Percentiles rank a stretch among this genome's conserved stretches.
phyloP scores from a whole-genome alignment of 2,888 invertebrate species.

The Nineta flava region DNA sequence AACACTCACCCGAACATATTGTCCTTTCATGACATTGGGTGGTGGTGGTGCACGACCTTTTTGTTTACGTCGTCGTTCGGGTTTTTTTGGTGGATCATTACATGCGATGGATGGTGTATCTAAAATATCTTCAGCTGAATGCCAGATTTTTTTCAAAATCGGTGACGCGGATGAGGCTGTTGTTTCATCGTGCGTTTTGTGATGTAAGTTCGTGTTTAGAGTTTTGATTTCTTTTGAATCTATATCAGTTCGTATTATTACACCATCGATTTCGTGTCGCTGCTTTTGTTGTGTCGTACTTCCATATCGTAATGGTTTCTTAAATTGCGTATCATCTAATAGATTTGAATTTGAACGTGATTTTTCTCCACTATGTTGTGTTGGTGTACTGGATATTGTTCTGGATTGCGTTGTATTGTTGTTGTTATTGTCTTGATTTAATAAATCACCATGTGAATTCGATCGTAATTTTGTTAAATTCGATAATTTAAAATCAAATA shows the following conservation, averaged over 20 bases:
- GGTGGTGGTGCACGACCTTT: slow-evolving; percentile 24
- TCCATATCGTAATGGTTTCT: background rate
- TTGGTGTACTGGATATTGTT: background rate
- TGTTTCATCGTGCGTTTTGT: slow-evolving; percentile 4
- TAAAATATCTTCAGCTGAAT: slow-evolving; percentile 25
- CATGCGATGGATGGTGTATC: slow-evolving; percentile 9
- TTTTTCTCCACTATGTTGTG: background rate
- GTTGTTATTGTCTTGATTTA: background rate
- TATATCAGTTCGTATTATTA: slow-evolving; percentile 15
- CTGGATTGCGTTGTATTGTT: background rate
- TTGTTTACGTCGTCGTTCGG: slow-evolving; percentile 21
- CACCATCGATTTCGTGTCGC: slow-evolving; percentile 9
- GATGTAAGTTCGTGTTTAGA: slow-evolving; percentile 2
- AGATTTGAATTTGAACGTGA: slow-evolving; percentile 6
- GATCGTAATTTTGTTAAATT: slow-evolving; percentile 5
- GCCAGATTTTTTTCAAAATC: slow-evolving; percentile 25
- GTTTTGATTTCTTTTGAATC: slow-evolving; percentile 11
- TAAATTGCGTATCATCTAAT: background rate
- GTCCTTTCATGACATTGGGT: slow-evolving; percentile 25
- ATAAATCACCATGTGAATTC: slow-evolving; percentile 5
- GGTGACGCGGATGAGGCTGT: background rate
- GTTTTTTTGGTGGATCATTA: slow-evolving; percentile 18
- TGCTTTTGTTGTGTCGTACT: no score
- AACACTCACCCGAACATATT: slow-evolving; percentile 27
- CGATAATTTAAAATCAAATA: slow-evolving; percentile 1